Percentiles rank a stretch among this genome's conserved stretches.
phyloP scores from a whole-genome alignment of 2,797 vertebrate species.

The Neopelma chrysocephalum region DNA sequence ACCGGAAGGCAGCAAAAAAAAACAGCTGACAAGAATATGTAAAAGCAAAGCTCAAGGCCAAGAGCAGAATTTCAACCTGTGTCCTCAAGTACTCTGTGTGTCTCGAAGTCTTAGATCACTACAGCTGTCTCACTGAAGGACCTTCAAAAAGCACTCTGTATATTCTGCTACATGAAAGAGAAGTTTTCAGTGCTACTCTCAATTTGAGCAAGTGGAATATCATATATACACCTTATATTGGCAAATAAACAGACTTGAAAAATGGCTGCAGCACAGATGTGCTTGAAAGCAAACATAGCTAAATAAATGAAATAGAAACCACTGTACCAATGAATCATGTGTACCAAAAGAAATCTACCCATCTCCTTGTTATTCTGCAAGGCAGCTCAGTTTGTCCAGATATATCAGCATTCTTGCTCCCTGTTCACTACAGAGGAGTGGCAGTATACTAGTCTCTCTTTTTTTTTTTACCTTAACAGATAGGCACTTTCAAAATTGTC shows the following conservation, averaged over 20 bases:
- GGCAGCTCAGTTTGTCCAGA: background rate
- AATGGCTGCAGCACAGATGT: background rate
- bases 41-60: background rate
- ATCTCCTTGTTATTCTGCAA: background rate
- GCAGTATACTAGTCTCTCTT: background rate
- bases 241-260: background rate
- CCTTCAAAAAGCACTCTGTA: background rate
- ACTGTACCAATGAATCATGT: background rate
- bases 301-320: conserved; percentile 1
- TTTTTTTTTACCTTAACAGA: background rate
- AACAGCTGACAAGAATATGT: background rate
- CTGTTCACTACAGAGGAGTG: background rate
- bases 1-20: background rate
- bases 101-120: background rate
- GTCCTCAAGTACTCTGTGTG: background rate
- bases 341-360: background rate
- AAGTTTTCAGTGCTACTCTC: background rate
- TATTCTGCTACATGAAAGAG: background rate
- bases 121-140: background rate
- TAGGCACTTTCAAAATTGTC: background rate
- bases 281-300: background rate
- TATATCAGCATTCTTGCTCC: background rate
- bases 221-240: background rate
- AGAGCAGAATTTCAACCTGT: background rate
- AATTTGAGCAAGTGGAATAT: background rate